Evolutionary conservation across 2,113 vertebrate genomes (phyloP).

Genomic region (Oostethus manadensis): DNA sequence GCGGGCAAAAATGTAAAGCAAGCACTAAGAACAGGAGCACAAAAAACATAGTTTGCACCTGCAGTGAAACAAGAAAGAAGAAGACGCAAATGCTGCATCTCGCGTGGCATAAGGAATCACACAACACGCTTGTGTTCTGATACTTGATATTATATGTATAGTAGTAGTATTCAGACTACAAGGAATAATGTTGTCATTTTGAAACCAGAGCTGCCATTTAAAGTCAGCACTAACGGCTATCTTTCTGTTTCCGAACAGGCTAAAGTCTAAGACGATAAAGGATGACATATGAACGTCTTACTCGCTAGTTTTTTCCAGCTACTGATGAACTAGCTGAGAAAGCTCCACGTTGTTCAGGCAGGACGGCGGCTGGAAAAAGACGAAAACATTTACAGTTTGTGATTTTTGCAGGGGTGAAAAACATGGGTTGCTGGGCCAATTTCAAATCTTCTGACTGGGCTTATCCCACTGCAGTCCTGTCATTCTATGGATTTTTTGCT

Average conservation of each 20-base stretch:
- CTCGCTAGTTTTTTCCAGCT: conserved; percentile 15
- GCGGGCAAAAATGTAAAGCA: too few species aligned
- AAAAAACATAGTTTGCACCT: too few species aligned
- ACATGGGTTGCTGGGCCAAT: conserved; percentile 25
- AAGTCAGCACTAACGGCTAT: not conserved
- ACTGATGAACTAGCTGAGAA: conserved; percentile 4
- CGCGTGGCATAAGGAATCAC: not conserved
- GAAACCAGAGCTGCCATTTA: not conserved
- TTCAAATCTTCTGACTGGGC: conserved; percentile 43
- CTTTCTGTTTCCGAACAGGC: conserved; percentile 23
- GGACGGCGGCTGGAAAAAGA: not conserved
- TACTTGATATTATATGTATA: too few species aligned
- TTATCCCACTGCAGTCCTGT: conserved; percentile 63
- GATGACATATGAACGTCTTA: conserved; percentile 9
- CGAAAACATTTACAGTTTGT: not conserved
- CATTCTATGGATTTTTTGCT: conserved; percentile 68
- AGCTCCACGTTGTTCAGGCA: not conserved
- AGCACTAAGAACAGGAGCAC: too few species aligned
- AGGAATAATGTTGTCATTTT: too few species aligned
- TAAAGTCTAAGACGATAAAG: conserved; percentile 60
- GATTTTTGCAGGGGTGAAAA: conserved; percentile 3
- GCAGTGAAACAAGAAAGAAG: too few species aligned
- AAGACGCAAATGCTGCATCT: too few species aligned
- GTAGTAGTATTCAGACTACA: too few species aligned
- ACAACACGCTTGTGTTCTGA: too few species aligned